phyloP scores from a whole-genome alignment of 2,113 vertebrate species.

The Dasyornis broadbenti region DNA sequence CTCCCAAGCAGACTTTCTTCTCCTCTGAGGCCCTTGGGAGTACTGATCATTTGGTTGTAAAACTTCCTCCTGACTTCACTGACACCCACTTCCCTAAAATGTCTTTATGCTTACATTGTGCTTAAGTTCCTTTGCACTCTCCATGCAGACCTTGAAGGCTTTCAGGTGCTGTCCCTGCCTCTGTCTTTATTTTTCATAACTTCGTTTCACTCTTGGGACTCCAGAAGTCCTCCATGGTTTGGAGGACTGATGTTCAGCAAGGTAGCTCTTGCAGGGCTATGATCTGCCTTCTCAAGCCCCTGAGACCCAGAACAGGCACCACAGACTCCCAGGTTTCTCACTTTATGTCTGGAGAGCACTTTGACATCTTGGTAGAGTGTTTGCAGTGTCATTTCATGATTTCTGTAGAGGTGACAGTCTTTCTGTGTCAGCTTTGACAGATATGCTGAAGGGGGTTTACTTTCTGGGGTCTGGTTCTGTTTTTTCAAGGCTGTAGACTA shows the following conservation, averaged over 20 bases:
- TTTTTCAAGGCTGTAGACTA: background rate
- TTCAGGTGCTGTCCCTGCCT: background rate
- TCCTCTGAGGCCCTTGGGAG: background rate
- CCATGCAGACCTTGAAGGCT: background rate
- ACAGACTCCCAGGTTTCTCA: background rate
- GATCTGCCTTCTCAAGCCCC: background rate
- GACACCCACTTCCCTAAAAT: background rate
- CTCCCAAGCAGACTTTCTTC: background rate
- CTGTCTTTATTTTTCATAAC: background rate
- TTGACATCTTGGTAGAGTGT: accelerated
- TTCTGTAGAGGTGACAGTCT: background rate
- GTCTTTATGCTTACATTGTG: background rate
- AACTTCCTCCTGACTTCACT: background rate
- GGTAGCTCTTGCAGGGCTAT: background rate
- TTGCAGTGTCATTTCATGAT: background rate
- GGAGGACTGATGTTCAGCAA: background rate
- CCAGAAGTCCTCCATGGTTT: background rate
- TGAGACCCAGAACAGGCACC: background rate
- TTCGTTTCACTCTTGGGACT: background rate
- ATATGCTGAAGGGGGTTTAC: background rate
- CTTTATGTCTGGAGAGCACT: background rate
- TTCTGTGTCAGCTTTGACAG: background rate
- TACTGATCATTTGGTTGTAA: background rate
- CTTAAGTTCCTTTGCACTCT: background rate
- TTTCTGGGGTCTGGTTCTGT: background rate